Conservation (phyloP, 2,888 invertebrate genomes). For the Cataglyphis livida region DNA sequence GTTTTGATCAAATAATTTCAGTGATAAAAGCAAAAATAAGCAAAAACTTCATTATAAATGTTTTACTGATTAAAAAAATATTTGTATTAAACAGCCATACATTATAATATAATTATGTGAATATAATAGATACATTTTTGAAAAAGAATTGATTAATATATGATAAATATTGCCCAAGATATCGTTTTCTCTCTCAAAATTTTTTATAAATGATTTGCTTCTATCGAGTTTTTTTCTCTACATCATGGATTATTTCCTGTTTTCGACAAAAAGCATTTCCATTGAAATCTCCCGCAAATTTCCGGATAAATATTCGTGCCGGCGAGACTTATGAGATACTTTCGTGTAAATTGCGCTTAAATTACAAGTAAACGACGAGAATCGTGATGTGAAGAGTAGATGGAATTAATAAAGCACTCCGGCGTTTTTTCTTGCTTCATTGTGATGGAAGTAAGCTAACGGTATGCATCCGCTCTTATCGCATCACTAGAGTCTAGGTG, state of each 20-base stretch:
- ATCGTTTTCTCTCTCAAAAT: background rate
- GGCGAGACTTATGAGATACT: conserved; percentile 28
- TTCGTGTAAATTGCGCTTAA: conserved; percentile 40
- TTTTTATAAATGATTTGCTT: background rate
- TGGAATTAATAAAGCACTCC: conserved; percentile 38
- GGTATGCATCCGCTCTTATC: conserved; percentile 17
- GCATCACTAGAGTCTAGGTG: background rate
- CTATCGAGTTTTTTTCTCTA: conserved; percentile 1
- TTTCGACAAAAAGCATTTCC: conserved; percentile 18
- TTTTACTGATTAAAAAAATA: background rate
- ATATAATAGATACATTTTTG: background rate
- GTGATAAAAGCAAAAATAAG: background rate
- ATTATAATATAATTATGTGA: background rate
- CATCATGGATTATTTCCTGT: conserved; percentile 10
- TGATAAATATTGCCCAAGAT: background rate
- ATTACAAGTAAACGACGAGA: conserved; percentile 39
- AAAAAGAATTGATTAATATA: background rate
- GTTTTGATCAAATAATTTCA: background rate
- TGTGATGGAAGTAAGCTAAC: conserved; percentile 32
- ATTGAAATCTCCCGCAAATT: background rate
- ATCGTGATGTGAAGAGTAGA: conserved; percentile 9
- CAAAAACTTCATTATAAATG: background rate
- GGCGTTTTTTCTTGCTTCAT: conserved; percentile 1
- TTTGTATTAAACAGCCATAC: background rate
- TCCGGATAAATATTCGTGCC: conserved; percentile 32